Base-by-base conservation (phyloP, 2,797 vertebrate species). In the Synanceia verrucosa region DNA sequence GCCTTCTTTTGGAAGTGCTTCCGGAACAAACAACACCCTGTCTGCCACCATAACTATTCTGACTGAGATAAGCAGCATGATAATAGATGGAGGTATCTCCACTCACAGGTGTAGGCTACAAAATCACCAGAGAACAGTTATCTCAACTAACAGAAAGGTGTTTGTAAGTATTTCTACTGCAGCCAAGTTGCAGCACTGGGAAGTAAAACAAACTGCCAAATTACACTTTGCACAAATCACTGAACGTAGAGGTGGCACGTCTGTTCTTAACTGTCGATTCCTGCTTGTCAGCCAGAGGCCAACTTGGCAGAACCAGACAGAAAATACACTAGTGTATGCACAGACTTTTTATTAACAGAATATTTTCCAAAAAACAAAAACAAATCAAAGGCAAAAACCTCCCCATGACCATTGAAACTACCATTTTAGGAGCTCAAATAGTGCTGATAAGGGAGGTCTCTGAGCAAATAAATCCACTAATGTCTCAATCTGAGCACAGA, bases 61-160 rank as follows among this genome's bases (percentile, higher is more conserved):
- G 24, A 8, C 59, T 23, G 26, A 6, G 29, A 60, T 33, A 41
- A 50, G 41, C 50, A 48, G 61, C 37, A 13, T 26, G 10, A 66
- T 55, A n/a, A n/a, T n/a, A n/a, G n/a, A n/a, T n/a, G 37, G 37
- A 65, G 12, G 36, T 19, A 65, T 61, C 5, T n/a, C n/a, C n/a
- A 61, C 36, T 52, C 52, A 14, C 21, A 43, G 63, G 34, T 36
- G 28, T 14, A 31, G 29, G 26, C 11, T 24, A 39, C 16, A 65
- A 41, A 68, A 37, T 12, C 65, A 59, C 51, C 37, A 58, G 44
- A 57, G 57, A 63, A 50, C 61, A 51, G 47, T 62, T 72, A 67
- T 46, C 21, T 19, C 44, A 34, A 4, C 55, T 24, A 47, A 70
- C 19, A 76, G 56, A 39, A 21, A 47, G 24, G 10, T 13, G 6